phyloP scores from a whole-genome alignment of 2,888 invertebrate genomes.

The Limnephilus marmoratus region DNA sequence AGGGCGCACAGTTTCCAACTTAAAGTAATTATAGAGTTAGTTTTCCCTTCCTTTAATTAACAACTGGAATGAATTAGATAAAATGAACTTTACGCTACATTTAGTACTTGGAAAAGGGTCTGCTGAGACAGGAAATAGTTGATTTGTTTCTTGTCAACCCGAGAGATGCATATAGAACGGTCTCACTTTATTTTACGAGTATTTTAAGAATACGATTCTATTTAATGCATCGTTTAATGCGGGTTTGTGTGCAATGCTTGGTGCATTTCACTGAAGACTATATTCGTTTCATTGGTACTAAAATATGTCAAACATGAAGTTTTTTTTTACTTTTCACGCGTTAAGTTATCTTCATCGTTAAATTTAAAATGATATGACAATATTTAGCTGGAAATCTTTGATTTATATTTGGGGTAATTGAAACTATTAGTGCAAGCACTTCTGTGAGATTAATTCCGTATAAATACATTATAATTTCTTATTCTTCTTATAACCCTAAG shows the following conservation, averaged over 20 bases:
- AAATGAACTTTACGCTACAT: slow-evolving; percentile 25
- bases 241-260: slow-evolving; percentile 22
- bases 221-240: slow-evolving; percentile 42
- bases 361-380: background rate
- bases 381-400: background rate
- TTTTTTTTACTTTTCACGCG: background rate
- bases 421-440: background rate
- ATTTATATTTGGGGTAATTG: background rate
- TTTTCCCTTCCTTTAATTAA: slow-evolving; percentile 33
- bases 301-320: background rate
- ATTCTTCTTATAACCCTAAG: background rate
- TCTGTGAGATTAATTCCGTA: background rate
- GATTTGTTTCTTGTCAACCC: slow-evolving; percentile 28
- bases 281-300: background rate
- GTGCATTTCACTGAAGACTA: background rate
- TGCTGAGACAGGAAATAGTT: slow-evolving; percentile 27
- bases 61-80: slow-evolving; percentile 41
- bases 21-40: slow-evolving; percentile 3
- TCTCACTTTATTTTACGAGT: slow-evolving; percentile 11
- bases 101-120: slow-evolving; percentile 5
- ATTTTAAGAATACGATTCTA: slow-evolving; percentile 26
- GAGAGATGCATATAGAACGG: background rate
- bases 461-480: background rate
- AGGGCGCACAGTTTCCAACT: slow-evolving; percentile 5
- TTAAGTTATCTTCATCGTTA: background rate